Conservation (phyloP, 1,140 invertebrate species). For the Drosophila lowei region DNA sequence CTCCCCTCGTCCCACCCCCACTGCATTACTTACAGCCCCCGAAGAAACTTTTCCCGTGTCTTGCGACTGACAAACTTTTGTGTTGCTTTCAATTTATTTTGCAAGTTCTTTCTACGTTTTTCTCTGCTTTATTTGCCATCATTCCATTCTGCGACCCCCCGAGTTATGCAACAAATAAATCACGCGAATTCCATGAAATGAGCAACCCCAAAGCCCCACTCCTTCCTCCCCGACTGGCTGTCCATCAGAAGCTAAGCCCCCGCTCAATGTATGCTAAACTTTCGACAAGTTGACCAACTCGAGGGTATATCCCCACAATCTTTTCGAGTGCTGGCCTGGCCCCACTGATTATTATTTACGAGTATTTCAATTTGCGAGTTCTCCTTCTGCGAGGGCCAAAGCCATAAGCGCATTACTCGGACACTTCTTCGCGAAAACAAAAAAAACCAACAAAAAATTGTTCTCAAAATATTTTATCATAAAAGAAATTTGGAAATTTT, state of each 20-base stretch:
- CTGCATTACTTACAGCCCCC: constrained; percentile 51
- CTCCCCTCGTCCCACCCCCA: constrained; percentile 4
- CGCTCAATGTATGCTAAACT: constrained; percentile 38
- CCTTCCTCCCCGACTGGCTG: constrained; percentile 3
- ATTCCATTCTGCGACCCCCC: not conserved
- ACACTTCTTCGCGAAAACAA: constrained; percentile 14
- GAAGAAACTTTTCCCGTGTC: constrained; percentile 53
- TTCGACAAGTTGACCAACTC: constrained; percentile 37
- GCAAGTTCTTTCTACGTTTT: constrained; percentile 34
- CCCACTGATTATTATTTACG: constrained; percentile 72
- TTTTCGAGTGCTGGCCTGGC: constrained; percentile 9
- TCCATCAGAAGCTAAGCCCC: constrained; percentile 64
- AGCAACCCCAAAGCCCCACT: constrained; percentile 5
- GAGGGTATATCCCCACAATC: not conserved
- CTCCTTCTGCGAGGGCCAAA: constrained; percentile 39
- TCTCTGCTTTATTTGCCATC: too few relatives aligned
- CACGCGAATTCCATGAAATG: constrained; percentile 64
- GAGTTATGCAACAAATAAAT: constrained; percentile 78
- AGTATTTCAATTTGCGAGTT: constrained; percentile 67
- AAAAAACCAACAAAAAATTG: constrained; percentile 51
- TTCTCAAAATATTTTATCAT: constrained; percentile 65
- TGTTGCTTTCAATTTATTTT: constrained; percentile 77
- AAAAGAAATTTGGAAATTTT: constrained; percentile 63
- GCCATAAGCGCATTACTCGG: constrained; percentile 60
- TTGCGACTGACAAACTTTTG: constrained; percentile 66